These are phyloP conservation scores for Odontesthes bonariensis DNA, from an alignment of 2,113 vertebrate genomes.

Conservation along the genomic window DNA sequence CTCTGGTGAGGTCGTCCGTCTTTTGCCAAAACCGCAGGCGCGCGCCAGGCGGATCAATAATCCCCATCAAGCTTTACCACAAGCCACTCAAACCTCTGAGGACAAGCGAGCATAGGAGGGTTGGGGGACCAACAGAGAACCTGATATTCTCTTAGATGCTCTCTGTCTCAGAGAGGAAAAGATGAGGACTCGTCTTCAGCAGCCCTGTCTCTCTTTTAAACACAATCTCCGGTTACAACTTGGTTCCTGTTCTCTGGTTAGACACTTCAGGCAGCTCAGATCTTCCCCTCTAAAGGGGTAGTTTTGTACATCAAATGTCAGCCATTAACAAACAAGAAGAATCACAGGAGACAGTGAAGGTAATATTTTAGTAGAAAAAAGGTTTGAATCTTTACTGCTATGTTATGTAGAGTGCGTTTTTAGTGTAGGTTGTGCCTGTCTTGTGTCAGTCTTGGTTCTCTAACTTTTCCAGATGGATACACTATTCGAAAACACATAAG, in stretches of 20 bases:
- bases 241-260: constrained; percentile 55
- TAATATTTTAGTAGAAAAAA: background rate
- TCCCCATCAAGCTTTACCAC: constrained; percentile 79
- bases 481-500: background rate
- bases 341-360: background rate
- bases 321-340: background rate
- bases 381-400: background rate
- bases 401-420: background rate
- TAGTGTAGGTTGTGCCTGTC: fast-evolving
- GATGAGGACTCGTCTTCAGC: constrained; percentile 56
- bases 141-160: constrained; percentile 67
- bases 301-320: constrained; percentile 40
- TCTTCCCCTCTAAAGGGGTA: constrained; percentile 21
- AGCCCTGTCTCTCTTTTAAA: constrained; percentile 66
- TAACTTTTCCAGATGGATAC: background rate
- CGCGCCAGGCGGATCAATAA: constrained; percentile 81
- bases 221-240: constrained; percentile 63
- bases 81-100: constrained; percentile 77
- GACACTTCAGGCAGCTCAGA: constrained; percentile 61
- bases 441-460: background rate
- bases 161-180: constrained; percentile 56
- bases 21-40: constrained; percentile 80
- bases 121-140: constrained; percentile 56
- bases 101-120: constrained; percentile 49
- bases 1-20: constrained; percentile 82